Conservation (phyloP, 2,797 vertebrate genomes). For the Enteromius paludinosus region DNA sequence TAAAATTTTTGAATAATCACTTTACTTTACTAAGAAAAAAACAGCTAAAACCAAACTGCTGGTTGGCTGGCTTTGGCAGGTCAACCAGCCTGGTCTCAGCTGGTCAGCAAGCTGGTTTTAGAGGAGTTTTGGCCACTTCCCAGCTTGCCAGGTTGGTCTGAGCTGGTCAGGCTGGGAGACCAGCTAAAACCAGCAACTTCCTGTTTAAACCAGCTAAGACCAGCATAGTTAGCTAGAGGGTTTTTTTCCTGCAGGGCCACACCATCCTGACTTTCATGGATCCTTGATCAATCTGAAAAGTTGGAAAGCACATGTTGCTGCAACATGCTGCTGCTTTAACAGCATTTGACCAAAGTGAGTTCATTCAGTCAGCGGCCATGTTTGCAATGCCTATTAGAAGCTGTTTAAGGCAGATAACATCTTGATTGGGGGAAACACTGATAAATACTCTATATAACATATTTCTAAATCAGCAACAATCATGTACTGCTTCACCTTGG, state of each 20-base stretch:
- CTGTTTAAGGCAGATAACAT: neutral
- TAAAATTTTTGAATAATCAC: neutral
- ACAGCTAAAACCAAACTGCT: too few relatives aligned
- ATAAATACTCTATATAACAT: neutral
- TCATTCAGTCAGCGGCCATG: neutral
- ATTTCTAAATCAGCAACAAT: neutral
- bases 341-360: neutral
- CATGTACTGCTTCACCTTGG: too few relatives aligned
- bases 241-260: too few relatives aligned
- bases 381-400: neutral
- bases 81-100: too few relatives aligned
- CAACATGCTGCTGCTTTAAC: constrained; percentile 3
- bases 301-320: neutral
- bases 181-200: too few relatives aligned
- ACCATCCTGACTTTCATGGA: neutral
- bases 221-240: too few relatives aligned
- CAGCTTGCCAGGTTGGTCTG: too few relatives aligned
- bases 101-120: too few relatives aligned
- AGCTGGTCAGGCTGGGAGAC: too few relatives aligned
- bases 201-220: too few relatives aligned
- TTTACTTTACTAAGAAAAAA: neutral
- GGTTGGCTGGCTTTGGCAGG: too few relatives aligned
- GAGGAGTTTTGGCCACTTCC: too few relatives aligned
- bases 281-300: neutral
- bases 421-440: neutral